Evolutionary conservation across 2,888 invertebrate genomes (phyloP).

Genomic region (Eucera pruinosa): DNA sequence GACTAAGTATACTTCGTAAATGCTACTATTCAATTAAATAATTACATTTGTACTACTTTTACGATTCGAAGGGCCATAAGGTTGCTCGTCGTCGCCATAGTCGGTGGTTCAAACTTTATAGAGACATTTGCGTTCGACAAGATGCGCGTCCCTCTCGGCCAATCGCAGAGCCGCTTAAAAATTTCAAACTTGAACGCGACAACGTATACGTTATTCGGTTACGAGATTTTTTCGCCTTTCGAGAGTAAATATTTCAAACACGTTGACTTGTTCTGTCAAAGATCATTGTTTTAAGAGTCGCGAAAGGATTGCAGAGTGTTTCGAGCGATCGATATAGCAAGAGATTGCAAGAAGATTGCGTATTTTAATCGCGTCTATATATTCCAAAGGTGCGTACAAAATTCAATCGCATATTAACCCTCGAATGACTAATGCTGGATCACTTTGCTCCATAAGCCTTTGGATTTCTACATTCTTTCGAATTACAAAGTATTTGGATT

Average conservation of each 20-base stretch:
- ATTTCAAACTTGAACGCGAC: conserved; percentile 46
- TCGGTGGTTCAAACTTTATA: not conserved
- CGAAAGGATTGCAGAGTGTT: not conserved
- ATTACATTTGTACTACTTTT: no score
- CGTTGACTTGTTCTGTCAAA: not conserved
- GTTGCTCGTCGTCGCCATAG: no score
- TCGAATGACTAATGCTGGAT: no score
- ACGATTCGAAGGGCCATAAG: no score
- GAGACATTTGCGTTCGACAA: conserved; percentile 16
- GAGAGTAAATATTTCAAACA: not conserved
- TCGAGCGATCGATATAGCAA: not conserved
- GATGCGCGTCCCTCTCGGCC: not conserved
- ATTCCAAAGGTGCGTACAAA: conserved; percentile 9
- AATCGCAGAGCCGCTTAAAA: conserved; percentile 12
- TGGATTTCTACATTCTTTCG: no score
- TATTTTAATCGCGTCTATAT: not conserved
- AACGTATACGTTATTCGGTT: conserved; percentile 16
- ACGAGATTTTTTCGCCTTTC: not conserved
- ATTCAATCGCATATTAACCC: not conserved
- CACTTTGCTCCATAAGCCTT: no score
- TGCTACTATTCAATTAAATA: no score
- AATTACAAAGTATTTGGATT: no score
- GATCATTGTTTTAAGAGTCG: not conserved
- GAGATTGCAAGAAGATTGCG: not conserved
- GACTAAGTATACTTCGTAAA: no score